Conservation (phyloP, 2,888 invertebrate species). For the Volucella inflata region DNA sequence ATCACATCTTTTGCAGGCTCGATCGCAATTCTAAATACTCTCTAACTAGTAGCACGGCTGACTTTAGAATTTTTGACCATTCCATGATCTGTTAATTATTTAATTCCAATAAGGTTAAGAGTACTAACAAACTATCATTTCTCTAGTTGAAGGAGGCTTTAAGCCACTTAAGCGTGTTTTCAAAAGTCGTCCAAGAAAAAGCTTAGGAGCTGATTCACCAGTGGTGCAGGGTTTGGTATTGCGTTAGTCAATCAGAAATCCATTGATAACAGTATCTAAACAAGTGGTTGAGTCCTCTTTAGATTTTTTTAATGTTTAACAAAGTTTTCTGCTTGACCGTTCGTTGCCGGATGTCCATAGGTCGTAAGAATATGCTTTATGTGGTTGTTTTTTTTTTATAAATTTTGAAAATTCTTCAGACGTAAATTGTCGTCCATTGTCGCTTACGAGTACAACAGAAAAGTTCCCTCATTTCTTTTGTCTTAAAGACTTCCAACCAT, state of each 20-base stretch:
- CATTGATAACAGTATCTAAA: constrained; percentile 55
- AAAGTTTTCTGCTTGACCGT: constrained; percentile 77
- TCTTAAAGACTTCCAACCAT: constrained; percentile 73
- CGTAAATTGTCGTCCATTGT: constrained; percentile 68
- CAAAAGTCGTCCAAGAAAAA: constrained; percentile 55
- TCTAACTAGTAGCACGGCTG: too few relatives aligned
- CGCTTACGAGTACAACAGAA: constrained; percentile 63
- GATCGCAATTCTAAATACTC: too few relatives aligned
- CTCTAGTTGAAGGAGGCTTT: constrained; percentile 49
- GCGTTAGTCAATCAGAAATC: constrained; percentile 59
- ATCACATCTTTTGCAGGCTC: too few relatives aligned
- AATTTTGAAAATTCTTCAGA: constrained; percentile 43
- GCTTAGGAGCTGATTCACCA: constrained; percentile 64
- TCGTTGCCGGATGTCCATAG: constrained; percentile 73
- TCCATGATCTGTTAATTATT: too few relatives aligned
- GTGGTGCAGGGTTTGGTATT: constrained; percentile 61
- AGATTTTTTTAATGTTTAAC: constrained; percentile 76
- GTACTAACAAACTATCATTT: constrained; percentile 48
- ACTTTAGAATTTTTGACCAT: too few relatives aligned
- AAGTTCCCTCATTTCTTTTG: constrained; percentile 65
- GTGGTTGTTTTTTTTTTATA: too few relatives aligned
- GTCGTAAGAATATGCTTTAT: too few relatives aligned
- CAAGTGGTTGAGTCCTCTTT: constrained; percentile 24
- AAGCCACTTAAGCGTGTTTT: constrained; percentile 56
- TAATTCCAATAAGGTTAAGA: too few relatives aligned